Evolutionary conservation across 2,113 vertebrate species (phyloP).

Genomic region (Gorsachius goisagi): DNA sequence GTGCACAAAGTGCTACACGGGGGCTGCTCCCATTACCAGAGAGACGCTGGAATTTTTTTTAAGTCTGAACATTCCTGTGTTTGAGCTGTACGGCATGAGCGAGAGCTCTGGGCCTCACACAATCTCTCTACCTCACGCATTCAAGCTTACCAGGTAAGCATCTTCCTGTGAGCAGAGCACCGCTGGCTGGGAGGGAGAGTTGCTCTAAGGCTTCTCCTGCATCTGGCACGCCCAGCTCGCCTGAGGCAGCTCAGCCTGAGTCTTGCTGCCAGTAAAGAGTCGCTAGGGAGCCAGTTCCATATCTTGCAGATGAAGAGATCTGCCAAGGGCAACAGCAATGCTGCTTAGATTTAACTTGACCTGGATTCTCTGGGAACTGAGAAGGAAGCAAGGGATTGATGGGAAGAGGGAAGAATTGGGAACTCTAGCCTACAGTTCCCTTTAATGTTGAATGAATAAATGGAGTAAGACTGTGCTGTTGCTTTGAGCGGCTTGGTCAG

Average conservation of each 20-base stretch:
- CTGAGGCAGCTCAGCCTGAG: not conserved
- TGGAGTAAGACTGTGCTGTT: not conserved
- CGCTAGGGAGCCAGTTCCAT: not conserved
- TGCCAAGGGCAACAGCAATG: not conserved
- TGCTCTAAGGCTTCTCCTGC: not conserved
- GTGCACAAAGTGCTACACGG: slow-evolving; percentile 83
- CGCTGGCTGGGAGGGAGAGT: accelerated
- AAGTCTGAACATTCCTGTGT: slow-evolving; percentile 88
- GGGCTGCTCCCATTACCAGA: slow-evolving; percentile 86
- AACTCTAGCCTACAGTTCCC: not conserved
- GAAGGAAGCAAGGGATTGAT: not conserved
- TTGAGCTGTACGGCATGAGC: slow-evolving; percentile 92
- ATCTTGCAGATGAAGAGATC: not conserved
- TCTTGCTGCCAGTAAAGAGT: not conserved
- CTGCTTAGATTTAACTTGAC: not conserved
- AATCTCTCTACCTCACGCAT: slow-evolving; percentile 50
- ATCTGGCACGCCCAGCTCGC: accelerated
- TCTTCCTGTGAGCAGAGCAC: not conserved
- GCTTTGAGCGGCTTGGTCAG: not conserved
- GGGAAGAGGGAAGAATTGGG: not conserved
- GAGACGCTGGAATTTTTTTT: slow-evolving; percentile 91
- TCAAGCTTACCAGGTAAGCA: slow-evolving; percentile 81
- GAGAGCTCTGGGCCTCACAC: slow-evolving; percentile 90
- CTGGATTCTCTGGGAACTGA: not conserved
- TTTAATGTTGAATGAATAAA: not conserved